Evolutionary conservation across 2,888 invertebrate species (phyloP).

Genomic region (Pachymerium ferrugineum): DNA sequence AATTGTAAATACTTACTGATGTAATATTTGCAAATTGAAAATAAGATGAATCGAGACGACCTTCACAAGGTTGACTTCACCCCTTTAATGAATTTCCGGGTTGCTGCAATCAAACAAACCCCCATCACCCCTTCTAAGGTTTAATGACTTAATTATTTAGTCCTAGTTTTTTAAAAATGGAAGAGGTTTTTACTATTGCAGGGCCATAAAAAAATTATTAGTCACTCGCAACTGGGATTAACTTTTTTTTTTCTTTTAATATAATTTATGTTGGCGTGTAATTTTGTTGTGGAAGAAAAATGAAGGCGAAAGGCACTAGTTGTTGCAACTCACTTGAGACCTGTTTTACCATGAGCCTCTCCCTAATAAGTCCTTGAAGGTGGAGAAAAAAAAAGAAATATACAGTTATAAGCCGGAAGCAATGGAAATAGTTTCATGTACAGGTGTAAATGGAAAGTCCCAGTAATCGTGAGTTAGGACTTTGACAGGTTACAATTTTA

Average conservation of each 20-base stretch:
- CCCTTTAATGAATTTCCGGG: conserved; percentile 16
- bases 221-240: too few relatives aligned
- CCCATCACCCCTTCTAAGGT: neutral
- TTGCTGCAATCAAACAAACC: neutral
- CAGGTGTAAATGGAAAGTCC: neutral
- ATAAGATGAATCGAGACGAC: neutral
- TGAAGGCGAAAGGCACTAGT: conserved; percentile 12
- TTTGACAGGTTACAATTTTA: neutral
- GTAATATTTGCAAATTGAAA: too few relatives aligned
- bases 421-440: conserved; percentile 15
- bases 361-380: conserved; percentile 25
- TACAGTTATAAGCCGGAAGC: conserved; percentile 20
- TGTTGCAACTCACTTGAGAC: conserved; percentile 12
- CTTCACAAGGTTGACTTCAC: conserved; percentile 19
- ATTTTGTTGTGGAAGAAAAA: neutral
- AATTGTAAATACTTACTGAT: too few relatives aligned
- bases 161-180: too few relatives aligned
- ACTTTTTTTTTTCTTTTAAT: neutral
- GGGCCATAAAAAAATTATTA: too few relatives aligned
- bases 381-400: conserved; percentile 14
- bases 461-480: neutral
- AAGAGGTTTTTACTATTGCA: too few relatives aligned
- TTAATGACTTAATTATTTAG: neutral
- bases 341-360: conserved; percentile 23
- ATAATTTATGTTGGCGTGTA: neutral